Evolutionary conservation across 1,140 invertebrate species (phyloP).

Genomic region (Rhopalosiphum padi): DNA sequence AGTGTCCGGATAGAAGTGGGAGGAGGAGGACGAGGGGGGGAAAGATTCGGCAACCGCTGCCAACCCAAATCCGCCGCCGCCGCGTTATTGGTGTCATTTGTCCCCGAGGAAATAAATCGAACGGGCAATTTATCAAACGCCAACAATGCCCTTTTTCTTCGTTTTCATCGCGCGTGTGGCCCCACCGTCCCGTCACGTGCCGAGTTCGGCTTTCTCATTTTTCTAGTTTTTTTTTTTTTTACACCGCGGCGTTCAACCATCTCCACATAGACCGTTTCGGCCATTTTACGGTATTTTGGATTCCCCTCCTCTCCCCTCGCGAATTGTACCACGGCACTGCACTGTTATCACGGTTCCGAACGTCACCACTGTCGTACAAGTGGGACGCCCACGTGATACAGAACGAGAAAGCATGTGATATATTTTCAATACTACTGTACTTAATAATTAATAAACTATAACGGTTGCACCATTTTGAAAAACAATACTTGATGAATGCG

Average conservation of each 20-base stretch:
- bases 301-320: no score
- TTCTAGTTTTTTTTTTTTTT: not conserved
- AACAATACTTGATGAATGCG: not conserved
- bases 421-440: not conserved
- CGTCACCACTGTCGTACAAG: not conserved
- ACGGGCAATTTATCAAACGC: constrained; percentile 57
- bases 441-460: not conserved
- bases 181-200: not conserved
- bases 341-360: not conserved
- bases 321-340: not conserved
- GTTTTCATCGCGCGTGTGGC: constrained; percentile 30
- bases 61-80: constrained; percentile 35
- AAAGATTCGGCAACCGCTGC: constrained; percentile 49
- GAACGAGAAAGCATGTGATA: not conserved
- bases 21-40: not conserved
- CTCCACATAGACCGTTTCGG: not conserved
- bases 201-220: constrained; percentile 16
- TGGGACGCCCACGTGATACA: not conserved
- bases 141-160: constrained; percentile 56
- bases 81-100: constrained; percentile 56
- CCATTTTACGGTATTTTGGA: not conserved
- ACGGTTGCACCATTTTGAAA: not conserved
- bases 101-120: constrained; percentile 57
- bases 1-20: not conserved
- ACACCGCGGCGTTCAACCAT: not conserved